Conservation (phyloP, 2,113 vertebrate species). For the Delphinus delphis region DNA sequence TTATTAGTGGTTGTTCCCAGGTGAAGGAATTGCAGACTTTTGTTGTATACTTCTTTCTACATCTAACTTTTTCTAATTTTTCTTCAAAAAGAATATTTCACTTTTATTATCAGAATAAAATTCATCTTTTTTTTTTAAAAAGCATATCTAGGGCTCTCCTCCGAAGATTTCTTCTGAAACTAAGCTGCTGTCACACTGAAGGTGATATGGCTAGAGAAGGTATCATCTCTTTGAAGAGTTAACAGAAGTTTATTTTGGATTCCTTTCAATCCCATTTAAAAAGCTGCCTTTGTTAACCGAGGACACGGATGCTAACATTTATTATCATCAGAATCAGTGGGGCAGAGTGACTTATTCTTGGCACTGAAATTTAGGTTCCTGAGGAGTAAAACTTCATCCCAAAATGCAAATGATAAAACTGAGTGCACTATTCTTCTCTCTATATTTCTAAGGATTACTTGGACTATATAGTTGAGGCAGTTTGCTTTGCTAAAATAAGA, state of each 20-base stretch:
- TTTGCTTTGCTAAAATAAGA: constrained; percentile 1
- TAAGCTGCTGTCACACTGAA: background rate
- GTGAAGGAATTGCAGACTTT: background rate
- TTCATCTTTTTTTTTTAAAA: background rate
- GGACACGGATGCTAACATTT: background rate
- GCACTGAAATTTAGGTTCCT: background rate
- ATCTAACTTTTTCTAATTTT: background rate
- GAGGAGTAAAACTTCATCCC: background rate
- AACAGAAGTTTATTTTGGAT: background rate
- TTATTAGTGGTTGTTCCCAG: background rate
- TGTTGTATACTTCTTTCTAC: background rate
- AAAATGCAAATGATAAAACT: background rate
- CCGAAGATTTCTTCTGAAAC: background rate
- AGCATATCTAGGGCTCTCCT: background rate
- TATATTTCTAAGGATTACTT: background rate
- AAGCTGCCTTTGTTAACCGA: background rate
- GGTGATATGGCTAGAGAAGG: background rate
- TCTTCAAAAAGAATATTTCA: background rate
- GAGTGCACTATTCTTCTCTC: background rate
- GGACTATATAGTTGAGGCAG: background rate
- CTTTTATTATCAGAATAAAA: background rate
- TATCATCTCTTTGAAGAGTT: background rate
- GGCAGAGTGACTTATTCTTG: background rate
- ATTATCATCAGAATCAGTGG: background rate
- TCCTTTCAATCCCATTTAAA: background rate